phyloP scores from a whole-genome alignment of 2,797 vertebrate species.

The Myripristis murdjan region DNA sequence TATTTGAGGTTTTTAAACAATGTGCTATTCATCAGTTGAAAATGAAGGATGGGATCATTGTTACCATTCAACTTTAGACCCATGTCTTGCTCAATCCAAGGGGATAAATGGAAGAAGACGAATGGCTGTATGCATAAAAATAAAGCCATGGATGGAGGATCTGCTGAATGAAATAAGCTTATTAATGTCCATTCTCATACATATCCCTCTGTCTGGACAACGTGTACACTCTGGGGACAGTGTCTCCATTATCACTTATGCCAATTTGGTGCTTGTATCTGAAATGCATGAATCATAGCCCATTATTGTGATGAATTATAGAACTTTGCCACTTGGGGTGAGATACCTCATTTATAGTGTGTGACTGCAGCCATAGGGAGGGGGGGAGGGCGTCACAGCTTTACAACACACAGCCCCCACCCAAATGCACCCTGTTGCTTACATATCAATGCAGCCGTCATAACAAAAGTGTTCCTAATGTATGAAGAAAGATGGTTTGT shows the following conservation, averaged over 20 bases:
- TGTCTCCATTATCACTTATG: slow-evolving; percentile 76
- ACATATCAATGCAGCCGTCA: neutral
- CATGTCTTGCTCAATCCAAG: slow-evolving; percentile 11
- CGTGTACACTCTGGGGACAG: slow-evolving; percentile 66
- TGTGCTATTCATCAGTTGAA: slow-evolving; percentile 41
- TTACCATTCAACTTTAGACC: slow-evolving; percentile 21
- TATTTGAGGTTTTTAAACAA: slow-evolving; percentile 42
- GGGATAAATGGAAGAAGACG: slow-evolving; percentile 15
- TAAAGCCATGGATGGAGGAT: slow-evolving; percentile 43
- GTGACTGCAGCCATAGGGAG: neutral
- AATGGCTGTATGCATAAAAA: slow-evolving; percentile 49
- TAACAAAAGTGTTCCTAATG: neutral
- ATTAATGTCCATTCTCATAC: slow-evolving; percentile 76
- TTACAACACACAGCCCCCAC: slow-evolving; percentile 3
- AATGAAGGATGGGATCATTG: slow-evolving; percentile 24
- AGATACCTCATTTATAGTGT: slow-evolving; percentile 37
- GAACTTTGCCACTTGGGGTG: slow-evolving; percentile 51
- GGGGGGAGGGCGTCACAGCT: neutral
- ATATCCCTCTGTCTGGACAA: slow-evolving; percentile 74
- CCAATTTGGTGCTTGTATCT: slow-evolving; percentile 74
- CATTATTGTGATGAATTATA: slow-evolving; percentile 68
- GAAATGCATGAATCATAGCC: slow-evolving; percentile 77
- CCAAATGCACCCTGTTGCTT: neutral
- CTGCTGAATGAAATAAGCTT: slow-evolving; percentile 75
- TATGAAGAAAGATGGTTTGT: neutral